Evolutionary conservation across 2,113 vertebrate species (phyloP).

Genomic region (Nothobranchius furzeri): DNA sequence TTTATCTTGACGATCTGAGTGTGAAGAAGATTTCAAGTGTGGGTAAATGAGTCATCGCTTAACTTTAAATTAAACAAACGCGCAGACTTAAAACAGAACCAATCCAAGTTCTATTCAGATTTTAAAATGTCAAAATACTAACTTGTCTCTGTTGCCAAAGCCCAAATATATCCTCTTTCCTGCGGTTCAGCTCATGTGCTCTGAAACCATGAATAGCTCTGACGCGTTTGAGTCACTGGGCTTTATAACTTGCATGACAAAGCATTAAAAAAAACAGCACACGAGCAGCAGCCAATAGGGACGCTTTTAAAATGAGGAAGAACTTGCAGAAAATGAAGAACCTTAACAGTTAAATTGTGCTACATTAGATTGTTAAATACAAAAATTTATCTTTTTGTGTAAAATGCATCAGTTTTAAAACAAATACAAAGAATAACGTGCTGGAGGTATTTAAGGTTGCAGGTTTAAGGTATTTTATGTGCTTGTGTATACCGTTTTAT

Average conservation of each 20-base stretch:
- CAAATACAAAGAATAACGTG: too few relatives aligned
- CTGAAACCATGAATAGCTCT: conserved; percentile 1
- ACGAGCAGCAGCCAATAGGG: conserved; percentile 21
- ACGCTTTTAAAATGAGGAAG: conserved; percentile 7
- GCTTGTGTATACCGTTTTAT: too few relatives aligned
- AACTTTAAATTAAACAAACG: not conserved
- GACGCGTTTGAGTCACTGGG: conserved; percentile 3
- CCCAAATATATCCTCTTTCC: not conserved
- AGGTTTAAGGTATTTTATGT: too few relatives aligned
- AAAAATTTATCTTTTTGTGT: too few relatives aligned
- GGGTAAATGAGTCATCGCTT: not conserved
- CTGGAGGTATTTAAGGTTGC: too few relatives aligned
- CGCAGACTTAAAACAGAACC: not conserved
- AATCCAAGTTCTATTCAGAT: conserved; percentile 4
- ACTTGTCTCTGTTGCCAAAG: conserved; percentile 44
- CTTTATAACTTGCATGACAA: conserved; percentile 5
- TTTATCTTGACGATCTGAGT: not conserved
- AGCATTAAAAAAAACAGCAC: not conserved
- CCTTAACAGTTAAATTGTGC: too few relatives aligned
- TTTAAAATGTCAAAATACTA: conserved; percentile 47
- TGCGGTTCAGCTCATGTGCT: not conserved
- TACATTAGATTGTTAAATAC: too few relatives aligned
- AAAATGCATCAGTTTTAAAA: too few relatives aligned
- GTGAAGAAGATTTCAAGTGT: not conserved
- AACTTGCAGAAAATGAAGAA: not conserved